Base-by-base conservation (phyloP, 2,113 vertebrate species). In the Pholis gunnellus region DNA sequence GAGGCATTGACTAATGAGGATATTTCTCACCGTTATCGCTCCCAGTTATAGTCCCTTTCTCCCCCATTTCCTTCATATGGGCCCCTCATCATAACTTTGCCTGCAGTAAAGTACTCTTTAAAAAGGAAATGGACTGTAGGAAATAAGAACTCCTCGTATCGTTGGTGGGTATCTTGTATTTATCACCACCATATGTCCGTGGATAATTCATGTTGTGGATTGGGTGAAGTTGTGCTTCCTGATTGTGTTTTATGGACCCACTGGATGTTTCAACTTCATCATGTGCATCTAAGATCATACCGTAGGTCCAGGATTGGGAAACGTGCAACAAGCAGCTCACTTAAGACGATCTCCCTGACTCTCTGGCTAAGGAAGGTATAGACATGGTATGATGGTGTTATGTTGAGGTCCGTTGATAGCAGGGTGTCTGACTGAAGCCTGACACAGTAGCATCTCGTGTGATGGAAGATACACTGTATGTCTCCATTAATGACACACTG, bases 21-120 rank as follows among this genome's bases (percentile, higher is more conserved):
- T 83, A 63, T 84, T 79, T 34, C 27, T 82, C 72, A 48, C 17
- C 11, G 14, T 81, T 79, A 75, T 84, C 13, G 6, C 22, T 72
- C 40, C 56, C 29, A 75, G 48, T 73, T 65, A 72, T 20, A 4
- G 44, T 54, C 38, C 36, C 54, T 81, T 74, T 86, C 72, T 60
- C 40, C 67, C 66, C 22, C 59, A 67, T 90, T 89, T 88, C 70
- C 78, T 64, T 85, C 74, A 40, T 80, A 63, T 52, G 74, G 81
- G 68, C 65, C 71, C 77, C 80, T 93, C 76, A 72, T 89, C 84
- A 79, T 84, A 89, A 86, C 79, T 87, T 89, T 77, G 64, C 57
- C 85, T 85, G 59, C 75, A 81, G 65, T 25, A 70, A 90, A 88
- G 61, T 50, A 46, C 83, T 52, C 52, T 57, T 63, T 34, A 66